These are phyloP conservation scores for Polydrusus cervinus DNA, from an alignment of 2,888 invertebrate genomes.

Conservation along the genomic window DNA sequence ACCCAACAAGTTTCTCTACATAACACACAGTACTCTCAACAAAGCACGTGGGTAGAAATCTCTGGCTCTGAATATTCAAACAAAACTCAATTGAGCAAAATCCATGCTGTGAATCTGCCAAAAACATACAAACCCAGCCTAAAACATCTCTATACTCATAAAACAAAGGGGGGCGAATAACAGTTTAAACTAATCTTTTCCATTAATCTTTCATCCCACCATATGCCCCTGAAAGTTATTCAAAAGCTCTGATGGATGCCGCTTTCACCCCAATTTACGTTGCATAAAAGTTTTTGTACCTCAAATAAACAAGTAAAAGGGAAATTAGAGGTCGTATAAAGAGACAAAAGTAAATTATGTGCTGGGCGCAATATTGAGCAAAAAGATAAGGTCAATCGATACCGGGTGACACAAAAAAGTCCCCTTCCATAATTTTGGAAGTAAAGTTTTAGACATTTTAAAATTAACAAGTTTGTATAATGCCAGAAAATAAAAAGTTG, in stretches of 20 bases:
- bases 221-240: conserved; percentile 49
- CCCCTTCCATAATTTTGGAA: too few species aligned
- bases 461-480: too few species aligned
- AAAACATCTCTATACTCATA: conserved; percentile 1
- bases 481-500: too few species aligned
- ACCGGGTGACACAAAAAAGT: too few species aligned
- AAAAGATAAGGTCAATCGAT: too few species aligned
- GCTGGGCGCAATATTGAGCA: too few species aligned
- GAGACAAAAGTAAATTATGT: conserved; percentile 56
- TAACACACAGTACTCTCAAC: background rate
- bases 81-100: background rate
- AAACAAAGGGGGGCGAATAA: conserved; percentile 1
- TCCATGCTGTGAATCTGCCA: background rate
- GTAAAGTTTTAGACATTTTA: too few species aligned
- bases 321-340: conserved; percentile 52
- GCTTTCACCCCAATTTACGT: conserved; percentile 36
- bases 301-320: conserved; percentile 45
- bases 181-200: conserved; percentile 26
- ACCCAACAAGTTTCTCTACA: too few species aligned
- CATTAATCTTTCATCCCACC: conserved; percentile 45
- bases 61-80: background rate
- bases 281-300: conserved; percentile 41
- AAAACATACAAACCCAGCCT: background rate
- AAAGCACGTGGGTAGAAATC: background rate
- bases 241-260: conserved; percentile 40